phyloP scores from a whole-genome alignment of 2,888 invertebrate genomes.

The Archaeoteleia sp. region DNA sequence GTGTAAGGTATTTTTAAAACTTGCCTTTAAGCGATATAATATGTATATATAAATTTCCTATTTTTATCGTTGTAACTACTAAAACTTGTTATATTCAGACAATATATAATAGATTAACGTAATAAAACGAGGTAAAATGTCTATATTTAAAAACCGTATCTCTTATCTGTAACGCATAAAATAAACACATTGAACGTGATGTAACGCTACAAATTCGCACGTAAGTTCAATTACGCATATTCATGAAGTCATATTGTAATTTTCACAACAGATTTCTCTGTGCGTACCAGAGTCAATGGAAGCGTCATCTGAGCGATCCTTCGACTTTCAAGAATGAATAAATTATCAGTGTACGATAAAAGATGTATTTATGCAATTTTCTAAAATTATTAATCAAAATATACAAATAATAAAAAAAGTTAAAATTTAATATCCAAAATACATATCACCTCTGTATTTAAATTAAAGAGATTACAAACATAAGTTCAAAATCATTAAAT shows the following conservation, averaged over 20 bases:
- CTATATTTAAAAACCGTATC: conserved; percentile 14
- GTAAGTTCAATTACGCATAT: conserved; percentile 45
- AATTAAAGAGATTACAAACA: no score
- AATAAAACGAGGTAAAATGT: conserved; percentile 4
- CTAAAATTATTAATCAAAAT: no score
- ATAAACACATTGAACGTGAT: conserved; percentile 34
- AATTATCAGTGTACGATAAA: conserved; percentile 17
- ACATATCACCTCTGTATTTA: no score
- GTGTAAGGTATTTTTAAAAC: no score
- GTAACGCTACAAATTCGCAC: conserved; percentile 37
- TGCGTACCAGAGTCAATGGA: conserved; percentile 14
- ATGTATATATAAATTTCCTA: no score
- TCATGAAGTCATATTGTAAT: conserved; percentile 44
- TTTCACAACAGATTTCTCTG: conserved; percentile 35
- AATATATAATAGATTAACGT: neutral
- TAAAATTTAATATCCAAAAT: no score
- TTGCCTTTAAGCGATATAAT: no score
- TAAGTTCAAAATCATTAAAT: no score
- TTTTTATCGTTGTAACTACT: no score
- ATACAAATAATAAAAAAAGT: no score
- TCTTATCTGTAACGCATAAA: conserved; percentile 34
- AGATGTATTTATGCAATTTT: no score
- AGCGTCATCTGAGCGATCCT: conserved; percentile 22
- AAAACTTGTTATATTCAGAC: no score
- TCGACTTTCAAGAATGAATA: conserved; percentile 27